Base-by-base conservation (phyloP, 2,797 vertebrate genomes). In the Antennarius maculatus region DNA sequence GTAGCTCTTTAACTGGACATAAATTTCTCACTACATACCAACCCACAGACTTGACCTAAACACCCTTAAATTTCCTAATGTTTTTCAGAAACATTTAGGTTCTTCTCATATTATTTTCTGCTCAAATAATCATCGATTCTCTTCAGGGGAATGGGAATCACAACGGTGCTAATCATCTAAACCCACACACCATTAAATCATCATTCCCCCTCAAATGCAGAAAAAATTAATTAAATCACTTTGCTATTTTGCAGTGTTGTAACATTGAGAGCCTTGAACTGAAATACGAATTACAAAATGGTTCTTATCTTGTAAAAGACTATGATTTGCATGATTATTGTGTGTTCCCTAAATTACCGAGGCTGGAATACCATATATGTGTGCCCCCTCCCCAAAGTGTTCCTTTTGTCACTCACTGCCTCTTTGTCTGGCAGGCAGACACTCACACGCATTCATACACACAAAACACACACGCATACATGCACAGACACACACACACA, bases 281-380 rank as follows among this genome's bases (percentile, higher is more conserved):
- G 52, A 74, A 74, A 73, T 67, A 8, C 2, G 71, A 81, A 54
- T 61, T 52, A 60, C 56, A 46, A 69, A 74, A 64, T 86, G 66
- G 69, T 77, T 77, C 66, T 83, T 80, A 84, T 88, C 75, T 75
- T 62, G 60, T 71, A 78, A 80, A 89, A 82, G 65, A 81, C 74
- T 74, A 63, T 79, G 67, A 88, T 86, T 70, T 74, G 65, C 58
- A 58, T 71, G 60, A 85, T 82, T 80, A 86, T 69, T 85, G 76
- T 66, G 62, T 76, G 11, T 51, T 58, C 77, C 76, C 69, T 81
- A 76, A 63, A 55, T 87, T 73, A 69, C 66, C 18, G 16, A 54
- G 67, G 61, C 80, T 82, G 58, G 78, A 79, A 84, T 82, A 82
- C 81, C 17, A 54, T 59, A 45, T 42, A 23, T 23, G 23, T 23